Evolutionary conservation across 2,113 vertebrate species (phyloP).

Genomic region (Ardeotis arabs): DNA sequence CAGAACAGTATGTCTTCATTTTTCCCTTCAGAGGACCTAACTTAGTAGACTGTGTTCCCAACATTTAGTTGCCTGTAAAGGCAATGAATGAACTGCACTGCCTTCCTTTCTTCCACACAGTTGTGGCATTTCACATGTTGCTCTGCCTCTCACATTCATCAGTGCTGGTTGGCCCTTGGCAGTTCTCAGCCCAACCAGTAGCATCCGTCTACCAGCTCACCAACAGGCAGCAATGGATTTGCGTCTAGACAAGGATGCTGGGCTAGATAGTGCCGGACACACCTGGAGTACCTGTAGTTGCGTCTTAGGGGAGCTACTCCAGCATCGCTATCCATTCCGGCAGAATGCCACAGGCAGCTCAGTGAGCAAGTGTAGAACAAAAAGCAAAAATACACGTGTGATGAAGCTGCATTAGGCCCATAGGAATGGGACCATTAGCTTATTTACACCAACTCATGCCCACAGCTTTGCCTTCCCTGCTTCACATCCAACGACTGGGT

Average conservation of each 20-base stretch:
- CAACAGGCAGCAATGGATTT: neutral
- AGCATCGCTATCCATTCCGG: neutral
- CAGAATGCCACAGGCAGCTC: neutral
- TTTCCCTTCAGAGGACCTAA: neutral
- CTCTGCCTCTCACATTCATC: neutral
- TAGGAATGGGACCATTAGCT: accelerated
- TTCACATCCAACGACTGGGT: neutral
- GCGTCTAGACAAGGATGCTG: too few relatives aligned
- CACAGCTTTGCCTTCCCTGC: neutral
- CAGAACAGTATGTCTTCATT: neutral
- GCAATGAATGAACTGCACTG: accelerated
- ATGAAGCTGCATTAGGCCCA: neutral
- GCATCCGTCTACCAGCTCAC: neutral
- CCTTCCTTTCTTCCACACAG: neutral
- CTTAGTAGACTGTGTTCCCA: neutral
- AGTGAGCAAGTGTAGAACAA: neutral
- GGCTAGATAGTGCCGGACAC: neutral
- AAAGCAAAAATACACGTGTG: neutral
- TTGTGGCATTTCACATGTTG: neutral
- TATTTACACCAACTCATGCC: neutral
- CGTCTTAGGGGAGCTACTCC: neutral
- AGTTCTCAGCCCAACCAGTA: neutral
- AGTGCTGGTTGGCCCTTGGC: neutral
- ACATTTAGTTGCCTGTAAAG: neutral
- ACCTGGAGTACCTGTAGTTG: neutral